These are phyloP conservation scores for Epinotia brunnichana DNA, from an alignment of 2,888 invertebrate genomes.

Conservation along the genomic window DNA sequence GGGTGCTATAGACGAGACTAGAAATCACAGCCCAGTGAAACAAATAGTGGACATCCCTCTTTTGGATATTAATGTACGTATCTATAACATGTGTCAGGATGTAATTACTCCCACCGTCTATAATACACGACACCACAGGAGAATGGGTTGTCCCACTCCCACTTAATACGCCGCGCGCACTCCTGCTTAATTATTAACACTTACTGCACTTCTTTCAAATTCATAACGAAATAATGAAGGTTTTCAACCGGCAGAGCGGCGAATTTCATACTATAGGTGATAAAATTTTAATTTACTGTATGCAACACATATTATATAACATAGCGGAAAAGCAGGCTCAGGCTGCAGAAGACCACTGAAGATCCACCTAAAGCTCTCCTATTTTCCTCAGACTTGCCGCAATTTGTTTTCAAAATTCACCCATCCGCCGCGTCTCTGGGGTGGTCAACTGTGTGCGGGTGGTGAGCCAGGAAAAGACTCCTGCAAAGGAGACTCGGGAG, in stretches of 20 bases:
- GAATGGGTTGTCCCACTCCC: too few species aligned
- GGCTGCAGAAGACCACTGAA: background rate
- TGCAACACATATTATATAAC: too few species aligned
- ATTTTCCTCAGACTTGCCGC: constrained; percentile 52
- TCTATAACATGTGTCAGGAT: background rate
- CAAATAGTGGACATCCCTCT: constrained; percentile 56
- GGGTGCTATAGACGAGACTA: constrained; percentile 76
- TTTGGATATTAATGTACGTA: constrained; percentile 49
- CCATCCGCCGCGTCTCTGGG: constrained; percentile 47
- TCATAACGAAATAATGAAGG: too few species aligned
- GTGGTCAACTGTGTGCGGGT: constrained; percentile 82
- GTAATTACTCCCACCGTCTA: too few species aligned
- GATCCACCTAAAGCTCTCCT: background rate
- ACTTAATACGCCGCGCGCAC: too few species aligned
- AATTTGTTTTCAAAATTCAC: constrained; percentile 28
- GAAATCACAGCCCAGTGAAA: constrained; percentile 54
- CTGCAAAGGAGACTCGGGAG: constrained; percentile 86
- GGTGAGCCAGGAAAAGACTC: constrained; percentile 82
- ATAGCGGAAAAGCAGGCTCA: background rate
- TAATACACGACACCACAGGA: too few species aligned
- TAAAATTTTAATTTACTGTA: too few species aligned
- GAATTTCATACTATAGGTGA: too few species aligned
- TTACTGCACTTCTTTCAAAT: too few species aligned
- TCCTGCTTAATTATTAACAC: too few species aligned
- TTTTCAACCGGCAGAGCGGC: too few species aligned